Evolutionary conservation across 2,113 vertebrate species (phyloP).

Genomic region (Hippotragus niger): DNA sequence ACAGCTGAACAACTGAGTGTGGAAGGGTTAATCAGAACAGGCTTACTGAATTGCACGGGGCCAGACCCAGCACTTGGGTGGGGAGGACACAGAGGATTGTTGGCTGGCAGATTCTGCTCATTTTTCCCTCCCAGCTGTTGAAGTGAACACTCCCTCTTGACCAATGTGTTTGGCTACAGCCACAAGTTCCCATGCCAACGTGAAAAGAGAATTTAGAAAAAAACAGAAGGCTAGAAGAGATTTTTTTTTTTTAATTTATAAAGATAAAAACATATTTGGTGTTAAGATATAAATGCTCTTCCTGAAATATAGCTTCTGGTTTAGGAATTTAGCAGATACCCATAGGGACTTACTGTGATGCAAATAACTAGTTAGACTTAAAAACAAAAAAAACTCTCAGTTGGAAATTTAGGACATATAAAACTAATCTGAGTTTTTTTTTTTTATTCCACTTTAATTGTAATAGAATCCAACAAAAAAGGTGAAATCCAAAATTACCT

Average conservation of each 20-base stretch:
- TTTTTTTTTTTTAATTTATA: conserved; percentile 6
- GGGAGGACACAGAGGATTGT: not conserved
- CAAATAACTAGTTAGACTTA: conserved; percentile 17
- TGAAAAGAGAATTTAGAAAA: not conserved
- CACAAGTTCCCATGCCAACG: not conserved
- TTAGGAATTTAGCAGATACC: conserved; percentile 38
- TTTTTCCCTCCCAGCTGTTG: not conserved
- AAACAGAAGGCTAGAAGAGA: not conserved
- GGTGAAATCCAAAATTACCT: conserved; percentile 30
- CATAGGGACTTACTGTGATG: not conserved
- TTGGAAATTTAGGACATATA: conserved; percentile 27
- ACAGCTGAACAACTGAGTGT: not conserved
- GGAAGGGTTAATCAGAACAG: not conserved
- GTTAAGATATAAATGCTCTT: not conserved
- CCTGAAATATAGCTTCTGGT: not conserved
- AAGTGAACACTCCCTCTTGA: not conserved
- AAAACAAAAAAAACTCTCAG: not conserved
- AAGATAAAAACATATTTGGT: conserved; percentile 7
- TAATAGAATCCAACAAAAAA: conserved; percentile 27
- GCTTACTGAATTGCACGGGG: not conserved
- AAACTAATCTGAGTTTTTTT: not conserved
- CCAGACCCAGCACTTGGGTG: not conserved
- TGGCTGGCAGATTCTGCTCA: too few species aligned
- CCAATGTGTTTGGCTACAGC: not conserved
- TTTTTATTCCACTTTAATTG: conserved; percentile 17